Evolutionary conservation across 2,113 vertebrate genomes (phyloP).

Genomic region (Argyrosomus japonicus): DNA sequence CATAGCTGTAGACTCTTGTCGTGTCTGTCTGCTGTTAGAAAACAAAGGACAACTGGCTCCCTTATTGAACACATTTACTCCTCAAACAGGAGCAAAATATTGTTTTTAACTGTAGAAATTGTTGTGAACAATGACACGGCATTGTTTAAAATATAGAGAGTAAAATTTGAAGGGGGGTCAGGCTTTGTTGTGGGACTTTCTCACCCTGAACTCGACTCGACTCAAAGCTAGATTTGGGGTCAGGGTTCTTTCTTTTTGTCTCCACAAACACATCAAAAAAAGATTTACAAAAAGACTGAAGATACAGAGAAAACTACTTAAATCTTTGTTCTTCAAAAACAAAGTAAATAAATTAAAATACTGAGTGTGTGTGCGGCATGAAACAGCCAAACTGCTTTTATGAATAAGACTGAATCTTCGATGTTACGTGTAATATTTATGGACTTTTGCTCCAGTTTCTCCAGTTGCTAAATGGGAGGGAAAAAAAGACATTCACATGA

Average conservation of each 20-base stretch:
- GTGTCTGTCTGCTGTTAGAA: too few relatives aligned
- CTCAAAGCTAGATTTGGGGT: not conserved
- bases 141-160: too few relatives aligned
- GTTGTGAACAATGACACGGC: too few relatives aligned
- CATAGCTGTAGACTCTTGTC: too few relatives aligned
- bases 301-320: not conserved
- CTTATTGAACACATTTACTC: too few relatives aligned
- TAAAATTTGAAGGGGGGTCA: too few relatives aligned
- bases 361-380: not conserved
- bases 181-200: too few relatives aligned
- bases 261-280: too few relatives aligned
- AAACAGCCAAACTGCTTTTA: not conserved
- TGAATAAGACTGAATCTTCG: not conserved
- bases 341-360: not conserved
- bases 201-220: not conserved
- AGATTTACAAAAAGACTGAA: not conserved
- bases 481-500: constrained; percentile 13
- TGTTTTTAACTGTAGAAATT: too few relatives aligned
- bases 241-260: not conserved
- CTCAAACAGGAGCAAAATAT: too few relatives aligned
- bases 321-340: not conserved
- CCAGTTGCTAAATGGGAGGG: constrained; percentile 14
- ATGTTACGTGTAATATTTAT: constrained; percentile 52
- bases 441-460: constrained; percentile 27
- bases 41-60: too few relatives aligned